Base-by-base conservation (phyloP, 2,113 vertebrate species). In the Tragelaphus buxtoni region DNA sequence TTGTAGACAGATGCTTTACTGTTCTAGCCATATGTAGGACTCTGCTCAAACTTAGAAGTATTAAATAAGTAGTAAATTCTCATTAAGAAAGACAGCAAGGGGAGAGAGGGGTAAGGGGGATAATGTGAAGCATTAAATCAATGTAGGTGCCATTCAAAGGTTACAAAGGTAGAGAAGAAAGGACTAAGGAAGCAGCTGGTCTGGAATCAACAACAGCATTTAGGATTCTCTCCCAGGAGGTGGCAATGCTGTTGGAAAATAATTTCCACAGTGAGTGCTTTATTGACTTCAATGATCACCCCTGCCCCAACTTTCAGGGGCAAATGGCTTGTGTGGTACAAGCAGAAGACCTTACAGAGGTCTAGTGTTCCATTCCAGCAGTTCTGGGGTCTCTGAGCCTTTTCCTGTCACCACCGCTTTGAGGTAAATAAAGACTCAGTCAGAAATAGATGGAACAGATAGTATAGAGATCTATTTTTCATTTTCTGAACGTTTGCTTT, bases 291-390 rank as follows among this genome's bases (percentile, higher is more conserved):
- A 49, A 2, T 80, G 18, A 76, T 76, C 35, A 83, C 55, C 35
- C 2, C 13, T 60, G 13, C 7, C 3, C 30, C 9, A 13, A 60
- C 10, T 53, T 72, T 88, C 45, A 87, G 69, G 11, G 63, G 76
- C 3, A 49, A 2, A 4, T 84, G 3, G 24, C 13, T n/a, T 26
- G 24, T 58, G 6, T 0, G 7, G 11, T 10, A 1, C 45, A n/a
- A 84, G 22, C 7, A 83, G 61, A 90, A 87, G 32, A 20, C 7
- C 2, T 72, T 72, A 24, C n/a, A 11, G n/a, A 8, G 3, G 5
- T 84, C 45, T 84, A 53, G 24, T 9, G 5, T 26, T 7, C 53
- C 61, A 11, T 4, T 0, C 3, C 20, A 87, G 22, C 9, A 60
- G 7, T 45, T 61, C 17, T 79, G 1, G 35, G 26, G 20, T 92